Percentiles rank a stretch among this genome's conserved stretches.
phyloP scores from a whole-genome alignment of 1,140 invertebrate genomes.

The Hylyphantes graminicola region DNA sequence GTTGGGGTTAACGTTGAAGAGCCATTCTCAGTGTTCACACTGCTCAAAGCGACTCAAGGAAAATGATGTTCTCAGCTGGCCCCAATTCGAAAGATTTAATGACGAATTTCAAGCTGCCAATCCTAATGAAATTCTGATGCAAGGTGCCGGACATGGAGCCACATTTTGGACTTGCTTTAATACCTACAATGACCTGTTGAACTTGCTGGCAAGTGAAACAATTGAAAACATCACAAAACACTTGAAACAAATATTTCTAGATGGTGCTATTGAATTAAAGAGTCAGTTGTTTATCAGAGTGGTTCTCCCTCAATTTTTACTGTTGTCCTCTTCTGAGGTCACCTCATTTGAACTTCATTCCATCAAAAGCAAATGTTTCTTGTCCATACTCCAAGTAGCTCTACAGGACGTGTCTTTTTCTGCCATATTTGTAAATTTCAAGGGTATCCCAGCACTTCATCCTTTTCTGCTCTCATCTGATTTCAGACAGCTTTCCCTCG shows the following conservation, averaged over 20 bases:
- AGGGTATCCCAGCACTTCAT: conserved; percentile 9
- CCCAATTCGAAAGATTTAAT: conserved; percentile 8
- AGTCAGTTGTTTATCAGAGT: conserved; percentile 38
- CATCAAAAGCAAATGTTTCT: conserved; percentile 38
- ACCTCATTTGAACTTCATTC: background rate
- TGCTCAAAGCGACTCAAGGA: conserved; percentile 21
- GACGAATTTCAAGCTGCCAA: background rate
- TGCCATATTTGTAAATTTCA: conserved; percentile 26
- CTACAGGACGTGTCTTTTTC: conserved; percentile 1
- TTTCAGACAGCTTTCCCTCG: conserved; percentile 8
- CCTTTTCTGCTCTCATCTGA: conserved; percentile 9
- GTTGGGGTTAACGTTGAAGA: conserved; percentile 13
- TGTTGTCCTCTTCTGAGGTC: background rate
- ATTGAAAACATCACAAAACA: conserved; percentile 33
- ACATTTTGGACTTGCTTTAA: conserved; percentile 34
- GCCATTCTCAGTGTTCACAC: background rate
- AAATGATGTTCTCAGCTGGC: conserved; percentile 8
- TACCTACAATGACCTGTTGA: conserved; percentile 26
- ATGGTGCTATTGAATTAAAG: conserved; percentile 27
- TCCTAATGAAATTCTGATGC: background rate
- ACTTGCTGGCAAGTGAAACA: conserved; percentile 7
- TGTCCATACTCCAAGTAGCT: conserved; percentile 21
- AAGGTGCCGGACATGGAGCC: background rate
- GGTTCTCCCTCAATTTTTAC: conserved; percentile 38
- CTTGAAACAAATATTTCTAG: conserved; percentile 21